Percentiles rank a stretch among this genome's conserved stretches.
Conservation (phyloP, 2,888 invertebrate species). For the Eupithecia inturbata region DNA sequence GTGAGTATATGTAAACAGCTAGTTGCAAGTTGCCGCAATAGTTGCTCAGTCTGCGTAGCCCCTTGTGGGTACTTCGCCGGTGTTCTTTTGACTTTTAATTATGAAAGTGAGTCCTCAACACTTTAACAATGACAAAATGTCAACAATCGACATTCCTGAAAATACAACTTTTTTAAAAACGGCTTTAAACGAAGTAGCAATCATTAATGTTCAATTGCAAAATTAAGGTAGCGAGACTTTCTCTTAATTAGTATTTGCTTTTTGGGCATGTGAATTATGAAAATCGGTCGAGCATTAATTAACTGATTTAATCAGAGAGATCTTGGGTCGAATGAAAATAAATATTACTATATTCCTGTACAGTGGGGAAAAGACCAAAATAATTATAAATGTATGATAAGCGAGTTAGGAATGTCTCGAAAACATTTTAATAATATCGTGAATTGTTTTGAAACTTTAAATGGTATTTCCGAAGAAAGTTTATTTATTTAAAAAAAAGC, state of each 20-base stretch:
- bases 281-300: constrained; percentile 31
- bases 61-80: neutral
- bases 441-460: neutral
- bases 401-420: neutral
- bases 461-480: neutral
- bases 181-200: constrained; percentile 20
- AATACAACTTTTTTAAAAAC: constrained; percentile 3
- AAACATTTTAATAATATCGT: neutral
- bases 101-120: neutral
- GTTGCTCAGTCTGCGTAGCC: no score
- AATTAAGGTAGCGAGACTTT: constrained; percentile 38
- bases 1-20: no score
- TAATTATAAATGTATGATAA: neutral
- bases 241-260: constrained; percentile 34
- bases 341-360: neutral
- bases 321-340: constrained; percentile 22
- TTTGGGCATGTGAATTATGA: constrained; percentile 31
- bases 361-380: neutral
- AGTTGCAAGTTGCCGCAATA: no score
- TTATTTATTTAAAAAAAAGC: neutral
- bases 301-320: constrained; percentile 28
- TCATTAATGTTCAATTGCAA: constrained; percentile 27
- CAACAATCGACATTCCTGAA: neutral
- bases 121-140: neutral
- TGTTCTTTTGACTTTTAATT: neutral